These are phyloP conservation scores for Gnathonemus longibarbis DNA, from an alignment of 2,113 vertebrate genomes.

Conservation along the genomic window DNA sequence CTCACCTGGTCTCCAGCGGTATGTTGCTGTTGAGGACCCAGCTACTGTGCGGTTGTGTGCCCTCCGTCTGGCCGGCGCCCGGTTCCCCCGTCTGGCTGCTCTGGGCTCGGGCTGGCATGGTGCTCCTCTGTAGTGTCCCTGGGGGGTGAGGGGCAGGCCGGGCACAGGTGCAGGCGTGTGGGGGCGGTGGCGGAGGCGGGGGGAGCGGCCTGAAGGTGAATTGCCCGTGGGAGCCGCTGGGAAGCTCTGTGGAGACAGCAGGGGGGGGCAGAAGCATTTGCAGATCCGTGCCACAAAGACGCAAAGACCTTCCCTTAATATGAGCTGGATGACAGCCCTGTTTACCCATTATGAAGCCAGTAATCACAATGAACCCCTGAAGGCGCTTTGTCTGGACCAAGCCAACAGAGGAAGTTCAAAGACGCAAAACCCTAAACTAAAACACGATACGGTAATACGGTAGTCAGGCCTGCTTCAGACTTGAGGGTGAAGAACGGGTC, in stretches of 20 bases:
- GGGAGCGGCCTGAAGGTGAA: slow-evolving; percentile 92
- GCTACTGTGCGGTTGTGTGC: slow-evolving; percentile 87
- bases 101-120: slow-evolving; percentile 87
- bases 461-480: background rate
- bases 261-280: slow-evolving; percentile 2
- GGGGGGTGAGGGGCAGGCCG: slow-evolving; percentile 73
- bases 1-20: slow-evolving; percentile 90
- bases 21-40: slow-evolving; percentile 98
- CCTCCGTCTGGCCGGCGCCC: slow-evolving; percentile 64
- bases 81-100: slow-evolving; percentile 67
- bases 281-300: background rate
- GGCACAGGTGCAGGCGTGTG: slow-evolving; percentile 83
- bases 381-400: background rate
- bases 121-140: slow-evolving; percentile 83
- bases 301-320: background rate
- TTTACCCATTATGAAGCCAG: background rate
- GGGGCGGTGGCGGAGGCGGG: slow-evolving; percentile 76
- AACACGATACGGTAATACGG: background rate
- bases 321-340: background rate
- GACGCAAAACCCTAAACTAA: background rate
- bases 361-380: background rate
- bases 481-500: background rate
- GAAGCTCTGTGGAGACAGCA: slow-evolving; percentile 65
- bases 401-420: background rate
- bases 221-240: slow-evolving; percentile 82